Evolutionary conservation across 2,113 vertebrate genomes (phyloP).

Genomic region (Syngnathus floridae): DNA sequence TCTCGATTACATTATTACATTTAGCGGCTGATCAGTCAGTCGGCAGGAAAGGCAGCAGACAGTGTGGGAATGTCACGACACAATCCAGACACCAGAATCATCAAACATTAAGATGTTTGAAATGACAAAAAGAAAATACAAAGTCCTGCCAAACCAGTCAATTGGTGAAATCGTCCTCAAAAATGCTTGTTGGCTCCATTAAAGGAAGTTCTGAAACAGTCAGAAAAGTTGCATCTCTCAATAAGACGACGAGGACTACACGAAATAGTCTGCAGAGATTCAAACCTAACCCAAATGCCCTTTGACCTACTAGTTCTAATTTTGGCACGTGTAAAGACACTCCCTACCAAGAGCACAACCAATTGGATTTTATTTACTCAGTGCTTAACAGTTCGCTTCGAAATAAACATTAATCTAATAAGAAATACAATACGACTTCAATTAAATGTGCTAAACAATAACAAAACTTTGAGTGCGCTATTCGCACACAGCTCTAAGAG

Average conservation of each 20-base stretch:
- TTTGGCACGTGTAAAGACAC: too few species aligned
- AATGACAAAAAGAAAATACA: neutral
- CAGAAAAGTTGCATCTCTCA: neutral
- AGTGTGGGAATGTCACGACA: conserved; percentile 39
- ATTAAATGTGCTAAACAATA: too few species aligned
- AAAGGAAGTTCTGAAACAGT: neutral
- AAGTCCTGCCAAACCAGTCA: conserved; percentile 5
- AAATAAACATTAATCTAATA: too few species aligned
- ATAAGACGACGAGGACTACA: neutral
- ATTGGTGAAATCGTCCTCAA: neutral
- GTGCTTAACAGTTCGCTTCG: too few species aligned
- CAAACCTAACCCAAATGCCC: too few species aligned
- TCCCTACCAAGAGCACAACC: too few species aligned
- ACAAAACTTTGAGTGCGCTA: too few species aligned
- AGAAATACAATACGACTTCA: too few species aligned
- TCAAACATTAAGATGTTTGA: neutral
- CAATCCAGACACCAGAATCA: conserved; percentile 2
- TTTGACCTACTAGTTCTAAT: too few species aligned
- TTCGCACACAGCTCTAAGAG: too few species aligned
- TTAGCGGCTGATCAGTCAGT: conserved; percentile 59
- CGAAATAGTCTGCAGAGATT: too few species aligned
- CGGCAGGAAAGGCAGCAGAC: conserved; percentile 62
- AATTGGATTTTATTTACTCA: too few species aligned
- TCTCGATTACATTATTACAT: conserved; percentile 56
- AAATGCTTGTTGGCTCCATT: neutral